These are phyloP conservation scores for Ormyrus pomaceus DNA, from an alignment of 2,888 invertebrate species.

Conservation along the genomic window DNA sequence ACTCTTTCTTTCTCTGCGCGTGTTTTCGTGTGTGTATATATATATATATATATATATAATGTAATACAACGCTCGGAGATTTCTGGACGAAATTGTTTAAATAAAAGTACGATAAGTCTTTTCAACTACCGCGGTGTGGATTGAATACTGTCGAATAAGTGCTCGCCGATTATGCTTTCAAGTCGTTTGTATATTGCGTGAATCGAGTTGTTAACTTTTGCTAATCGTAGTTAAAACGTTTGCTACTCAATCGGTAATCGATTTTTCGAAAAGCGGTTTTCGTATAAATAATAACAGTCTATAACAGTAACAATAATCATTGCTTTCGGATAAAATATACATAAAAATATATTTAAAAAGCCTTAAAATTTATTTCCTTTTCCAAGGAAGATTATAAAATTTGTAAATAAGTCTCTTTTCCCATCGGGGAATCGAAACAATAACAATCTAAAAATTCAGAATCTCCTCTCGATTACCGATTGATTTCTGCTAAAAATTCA, in stretches of 20 bases:
- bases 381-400: background rate
- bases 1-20: background rate
- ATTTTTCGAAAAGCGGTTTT: background rate
- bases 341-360: background rate
- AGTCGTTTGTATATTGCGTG: constrained; percentile 1
- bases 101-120: background rate
- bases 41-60: constrained; percentile 1
- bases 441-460: no score
- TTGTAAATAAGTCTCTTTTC: no score
- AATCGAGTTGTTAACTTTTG: no score
- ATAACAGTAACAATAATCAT: constrained; percentile 21
- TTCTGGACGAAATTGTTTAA: constrained; percentile 26
- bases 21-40: background rate
- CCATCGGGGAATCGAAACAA: no score
- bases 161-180: constrained; percentile 26
- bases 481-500: constrained; percentile 6
- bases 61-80: constrained; percentile 4
- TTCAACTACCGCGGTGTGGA: background rate
- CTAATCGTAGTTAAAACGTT: no score
- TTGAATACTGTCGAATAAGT: constrained; percentile 48
- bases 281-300: background rate
- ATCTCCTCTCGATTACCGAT: constrained; percentile 34
- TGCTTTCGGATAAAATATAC: background rate
- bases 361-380: constrained; percentile 15
- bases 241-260: constrained; percentile 36